A percentile compares a stretch with the other conserved stretches of the same genome.
Evolutionary conservation across 2,797 vertebrate species (phyloP).

Genomic region (Lutjanus campechanus): DNA sequence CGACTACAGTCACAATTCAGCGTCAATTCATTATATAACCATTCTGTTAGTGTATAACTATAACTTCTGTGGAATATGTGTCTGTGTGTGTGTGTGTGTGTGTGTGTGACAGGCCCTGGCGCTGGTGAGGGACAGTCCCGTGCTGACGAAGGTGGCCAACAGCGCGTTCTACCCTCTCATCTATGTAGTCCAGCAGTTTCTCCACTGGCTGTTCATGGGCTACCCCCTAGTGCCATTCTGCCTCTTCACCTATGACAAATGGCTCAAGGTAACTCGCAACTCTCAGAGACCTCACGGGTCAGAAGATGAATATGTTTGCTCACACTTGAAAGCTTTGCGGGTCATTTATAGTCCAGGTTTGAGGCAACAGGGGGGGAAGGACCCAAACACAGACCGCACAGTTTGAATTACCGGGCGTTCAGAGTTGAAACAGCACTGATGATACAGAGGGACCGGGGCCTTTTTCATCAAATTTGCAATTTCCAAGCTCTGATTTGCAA

Average conservation of each 20-base stretch:
- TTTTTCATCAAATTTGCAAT: background rate
- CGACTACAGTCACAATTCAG: constrained; percentile 12
- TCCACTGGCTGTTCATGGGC: constrained; percentile 98
- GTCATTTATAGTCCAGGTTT: background rate
- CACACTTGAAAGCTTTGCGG: background rate
- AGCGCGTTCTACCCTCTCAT: constrained; percentile 87
- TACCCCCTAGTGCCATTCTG: constrained; percentile 95
- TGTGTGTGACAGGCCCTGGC: constrained; percentile 82
- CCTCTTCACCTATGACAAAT: constrained; percentile 97
- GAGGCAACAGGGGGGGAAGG: background rate
- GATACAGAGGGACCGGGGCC: no score
- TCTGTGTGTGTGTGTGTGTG: constrained; percentile 28
- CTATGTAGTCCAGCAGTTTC: constrained; percentile 91
- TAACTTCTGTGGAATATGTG: background rate
- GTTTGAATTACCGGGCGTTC: background rate
- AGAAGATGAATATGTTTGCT: background rate
- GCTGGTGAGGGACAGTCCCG: constrained; percentile 90
- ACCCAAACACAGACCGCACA: background rate
- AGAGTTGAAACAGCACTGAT: background rate
- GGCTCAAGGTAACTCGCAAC: constrained; percentile 90
- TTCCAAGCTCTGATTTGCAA: background rate
- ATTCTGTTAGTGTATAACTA: constrained; percentile 14
- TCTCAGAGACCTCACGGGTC: background rate
- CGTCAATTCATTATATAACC: constrained; percentile 6
- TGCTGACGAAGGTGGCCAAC: constrained; percentile 85